phyloP scores from a whole-genome alignment of 2,113 vertebrate genomes.

The Sander lucioperca region DNA sequence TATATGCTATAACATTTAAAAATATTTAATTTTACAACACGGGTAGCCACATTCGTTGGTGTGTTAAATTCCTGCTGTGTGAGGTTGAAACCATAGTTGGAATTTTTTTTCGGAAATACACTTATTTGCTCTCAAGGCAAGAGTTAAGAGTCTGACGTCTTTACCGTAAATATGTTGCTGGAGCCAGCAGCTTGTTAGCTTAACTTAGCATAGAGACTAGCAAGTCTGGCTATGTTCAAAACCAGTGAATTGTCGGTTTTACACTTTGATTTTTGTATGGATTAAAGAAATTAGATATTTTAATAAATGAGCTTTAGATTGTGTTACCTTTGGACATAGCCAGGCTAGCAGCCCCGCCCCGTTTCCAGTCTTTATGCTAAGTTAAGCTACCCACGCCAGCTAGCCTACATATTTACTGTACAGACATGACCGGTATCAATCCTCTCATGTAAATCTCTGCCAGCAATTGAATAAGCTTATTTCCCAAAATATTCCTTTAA shows the following conservation, averaged over 20 bases:
- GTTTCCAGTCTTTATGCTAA: constrained; percentile 6
- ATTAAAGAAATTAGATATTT: too few species aligned
- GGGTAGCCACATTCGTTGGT: background rate
- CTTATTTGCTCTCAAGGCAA: background rate
- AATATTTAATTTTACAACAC: background rate
- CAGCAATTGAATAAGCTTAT: background rate
- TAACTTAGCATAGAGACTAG: background rate
- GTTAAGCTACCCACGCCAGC: background rate
- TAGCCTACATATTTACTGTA: background rate
- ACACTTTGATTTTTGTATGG: too few species aligned
- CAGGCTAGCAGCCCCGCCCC: too few species aligned
- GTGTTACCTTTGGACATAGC: background rate
- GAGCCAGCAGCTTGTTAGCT: background rate
- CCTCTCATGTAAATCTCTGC: background rate
- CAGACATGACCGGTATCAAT: background rate
- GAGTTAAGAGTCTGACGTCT: background rate
- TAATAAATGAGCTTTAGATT: too few species aligned
- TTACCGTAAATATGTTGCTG: background rate
- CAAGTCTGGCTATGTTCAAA: background rate
- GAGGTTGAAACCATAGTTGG: background rate
- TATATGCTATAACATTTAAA: background rate
- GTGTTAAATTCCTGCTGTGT: background rate
- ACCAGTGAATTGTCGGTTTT: too few species aligned
- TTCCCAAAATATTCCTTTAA: background rate
- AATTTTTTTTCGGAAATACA: background rate